Evolutionary conservation across 2,113 vertebrate genomes (phyloP).

Genomic region (Hemichromis elongatus): DNA sequence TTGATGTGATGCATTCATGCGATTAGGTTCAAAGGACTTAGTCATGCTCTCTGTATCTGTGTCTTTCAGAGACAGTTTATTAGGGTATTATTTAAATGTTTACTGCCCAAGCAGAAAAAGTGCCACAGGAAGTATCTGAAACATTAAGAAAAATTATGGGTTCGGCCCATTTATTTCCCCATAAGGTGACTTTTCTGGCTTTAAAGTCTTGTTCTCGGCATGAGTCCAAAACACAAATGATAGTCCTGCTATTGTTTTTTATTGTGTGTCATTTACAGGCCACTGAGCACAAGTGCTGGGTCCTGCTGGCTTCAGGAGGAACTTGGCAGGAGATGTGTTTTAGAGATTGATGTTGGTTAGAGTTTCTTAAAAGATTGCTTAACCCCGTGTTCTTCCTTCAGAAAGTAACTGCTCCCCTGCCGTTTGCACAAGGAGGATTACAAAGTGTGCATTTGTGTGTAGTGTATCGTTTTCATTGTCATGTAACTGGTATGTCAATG

Average conservation of each 20-base stretch:
- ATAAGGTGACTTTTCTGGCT: neutral
- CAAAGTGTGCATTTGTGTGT: neutral
- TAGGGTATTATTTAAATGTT: neutral
- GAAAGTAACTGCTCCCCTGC: neutral
- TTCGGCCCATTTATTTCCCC: neutral
- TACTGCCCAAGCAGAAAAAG: neutral
- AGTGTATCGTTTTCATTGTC: neutral
- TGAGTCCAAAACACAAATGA: neutral
- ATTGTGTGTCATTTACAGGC: neutral
- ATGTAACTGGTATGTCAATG: neutral
- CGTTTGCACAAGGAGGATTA: neutral
- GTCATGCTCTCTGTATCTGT: neutral
- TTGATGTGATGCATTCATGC: neutral
- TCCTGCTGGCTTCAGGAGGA: neutral
- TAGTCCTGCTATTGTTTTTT: neutral
- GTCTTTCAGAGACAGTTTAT: neutral
- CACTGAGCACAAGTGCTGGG: neutral
- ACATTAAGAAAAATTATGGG: neutral
- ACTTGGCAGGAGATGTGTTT: neutral
- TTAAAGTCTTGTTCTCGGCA: neutral
- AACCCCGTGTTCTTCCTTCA: neutral
- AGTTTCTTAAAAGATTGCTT: neutral
- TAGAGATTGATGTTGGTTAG: neutral
- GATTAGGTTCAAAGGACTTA: slow-evolving; percentile 5
- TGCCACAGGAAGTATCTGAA: neutral